phyloP scores from a whole-genome alignment of 2,888 invertebrate species.

The Gastrophysa polygoni region DNA sequence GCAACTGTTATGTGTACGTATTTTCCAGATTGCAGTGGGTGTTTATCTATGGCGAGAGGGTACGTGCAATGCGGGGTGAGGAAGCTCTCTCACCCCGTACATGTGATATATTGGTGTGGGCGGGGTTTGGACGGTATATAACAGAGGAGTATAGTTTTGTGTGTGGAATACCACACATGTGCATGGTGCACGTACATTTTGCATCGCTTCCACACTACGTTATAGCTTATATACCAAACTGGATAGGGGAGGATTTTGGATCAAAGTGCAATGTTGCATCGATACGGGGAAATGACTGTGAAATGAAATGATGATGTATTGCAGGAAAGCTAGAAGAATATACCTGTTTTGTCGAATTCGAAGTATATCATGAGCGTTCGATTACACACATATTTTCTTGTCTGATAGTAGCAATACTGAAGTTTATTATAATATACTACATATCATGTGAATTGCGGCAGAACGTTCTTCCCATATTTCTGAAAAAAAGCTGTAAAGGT shows the following conservation, averaged over 20 bases:
- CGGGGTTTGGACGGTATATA: conserved; percentile 51
- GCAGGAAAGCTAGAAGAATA: too few species aligned
- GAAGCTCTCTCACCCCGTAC: conserved; percentile 45
- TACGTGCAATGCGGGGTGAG: conserved; percentile 40
- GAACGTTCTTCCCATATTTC: too few species aligned
- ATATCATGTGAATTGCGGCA: too few species aligned
- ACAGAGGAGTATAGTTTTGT: conserved; percentile 51
- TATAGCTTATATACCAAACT: conserved; percentile 32
- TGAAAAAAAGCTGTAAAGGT: too few species aligned
- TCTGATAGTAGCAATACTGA: too few species aligned
- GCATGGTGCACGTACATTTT: conserved; percentile 35
- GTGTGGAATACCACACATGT: conserved; percentile 36
- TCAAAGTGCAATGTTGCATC: conserved; percentile 30
- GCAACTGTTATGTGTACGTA: conserved; percentile 39
- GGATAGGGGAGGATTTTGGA: conserved; percentile 23
- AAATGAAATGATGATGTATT: too few species aligned
- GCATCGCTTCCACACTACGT: conserved; percentile 37
- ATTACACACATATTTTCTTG: too few species aligned
- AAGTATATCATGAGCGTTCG: too few species aligned
- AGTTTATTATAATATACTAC: too few species aligned
- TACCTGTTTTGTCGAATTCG: too few species aligned
- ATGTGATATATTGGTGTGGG: conserved; percentile 49
- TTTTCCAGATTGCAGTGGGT: conserved; percentile 40
- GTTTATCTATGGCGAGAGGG: conserved; percentile 40
- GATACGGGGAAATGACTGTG: conserved; percentile 10